Evolutionary conservation across 2,797 vertebrate genomes (phyloP), one percentile per base, ranked within the genome.

Genomic region (Sebastes aleutianus): DNA sequence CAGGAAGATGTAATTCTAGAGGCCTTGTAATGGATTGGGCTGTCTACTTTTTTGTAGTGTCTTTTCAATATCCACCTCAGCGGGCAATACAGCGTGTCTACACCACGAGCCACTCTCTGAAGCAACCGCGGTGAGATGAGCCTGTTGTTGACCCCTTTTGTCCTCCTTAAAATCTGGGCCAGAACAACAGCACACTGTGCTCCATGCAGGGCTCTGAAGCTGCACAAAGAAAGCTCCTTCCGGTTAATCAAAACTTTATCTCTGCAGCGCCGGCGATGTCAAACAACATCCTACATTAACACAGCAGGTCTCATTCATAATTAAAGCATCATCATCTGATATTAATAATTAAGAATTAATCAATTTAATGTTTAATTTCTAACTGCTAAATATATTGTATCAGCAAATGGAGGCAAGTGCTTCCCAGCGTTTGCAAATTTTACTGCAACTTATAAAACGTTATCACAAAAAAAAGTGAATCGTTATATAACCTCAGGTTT

Each of bases 21-120:
- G 70, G 82, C 72, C 79, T 78, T 82, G 83, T 94, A 93, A 93
- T 91, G 89, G 92, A 93, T 91, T 90, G 86, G 80, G 47, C 87
- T 85, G 87, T 88, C 79, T 78, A 18, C 71, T 74, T 73, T 70
- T 78, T 76, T 78, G 73, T 78, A 82, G 87, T 89, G 83, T 85
- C 89, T 89, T 91, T 90, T 89, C 78, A 88, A 83, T 88, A 89
- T 93, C 86, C 87, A 80, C 76, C 86, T 79, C 70, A 80, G 84
- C 61, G 63, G 86, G 90, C 80, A 72, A 69, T 47, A 57, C 69
- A 61, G 74, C 57, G 8, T 39, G 58, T 83, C 79, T 61, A 53
- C 79, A 34, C 57, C 3, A 39, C 14, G 78, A 79, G 81, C 87
- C 80, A 74, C 78, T 4, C 53, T 13, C 81, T 82, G 86, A 68